These are phyloP conservation scores for Thaumatotibia leucotreta DNA, from an alignment of 1,140 invertebrate species.

Conservation along the genomic window DNA sequence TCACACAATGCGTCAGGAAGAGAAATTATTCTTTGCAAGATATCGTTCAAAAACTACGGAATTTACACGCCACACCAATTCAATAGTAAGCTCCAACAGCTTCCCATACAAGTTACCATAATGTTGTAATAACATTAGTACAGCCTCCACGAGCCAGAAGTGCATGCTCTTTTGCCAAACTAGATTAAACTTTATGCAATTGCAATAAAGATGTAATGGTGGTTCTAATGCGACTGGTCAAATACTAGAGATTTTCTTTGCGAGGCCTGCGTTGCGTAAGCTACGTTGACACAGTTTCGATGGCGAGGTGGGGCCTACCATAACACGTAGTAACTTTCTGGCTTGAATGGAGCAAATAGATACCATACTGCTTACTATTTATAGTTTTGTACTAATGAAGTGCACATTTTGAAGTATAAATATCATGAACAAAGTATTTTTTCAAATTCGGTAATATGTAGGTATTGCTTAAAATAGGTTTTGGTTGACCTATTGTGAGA, in stretches of 20 bases:
- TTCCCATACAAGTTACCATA: constrained; percentile 11
- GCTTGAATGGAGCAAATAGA: not conserved
- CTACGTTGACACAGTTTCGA: constrained; percentile 37
- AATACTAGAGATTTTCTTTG: constrained; percentile 36
- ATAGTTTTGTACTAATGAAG: no score
- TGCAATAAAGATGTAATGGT: constrained; percentile 15
- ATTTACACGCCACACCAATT: not conserved
- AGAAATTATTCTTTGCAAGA: not conserved
- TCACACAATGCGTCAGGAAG: not conserved
- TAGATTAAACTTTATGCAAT: constrained; percentile 19
- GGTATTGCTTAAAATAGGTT: no score
- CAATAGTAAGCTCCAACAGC: constrained; percentile 4
- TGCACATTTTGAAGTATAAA: no score
- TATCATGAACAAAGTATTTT: no score
- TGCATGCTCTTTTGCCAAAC: not conserved
- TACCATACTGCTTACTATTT: no score
- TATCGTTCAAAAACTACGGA: not conserved
- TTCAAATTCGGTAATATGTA: no score
- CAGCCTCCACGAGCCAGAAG: not conserved
- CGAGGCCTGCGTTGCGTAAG: constrained; percentile 39
- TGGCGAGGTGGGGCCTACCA: constrained; percentile 13
- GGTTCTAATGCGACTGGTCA: constrained; percentile 22
- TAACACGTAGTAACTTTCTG: not conserved
- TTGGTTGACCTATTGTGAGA: no score
- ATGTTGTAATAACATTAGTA: constrained; percentile 8